A percentile compares a stretch with the other conserved stretches of the same genome.
Conservation (phyloP, 2,888 invertebrate genomes). For the Belgica antarctica region DNA sequence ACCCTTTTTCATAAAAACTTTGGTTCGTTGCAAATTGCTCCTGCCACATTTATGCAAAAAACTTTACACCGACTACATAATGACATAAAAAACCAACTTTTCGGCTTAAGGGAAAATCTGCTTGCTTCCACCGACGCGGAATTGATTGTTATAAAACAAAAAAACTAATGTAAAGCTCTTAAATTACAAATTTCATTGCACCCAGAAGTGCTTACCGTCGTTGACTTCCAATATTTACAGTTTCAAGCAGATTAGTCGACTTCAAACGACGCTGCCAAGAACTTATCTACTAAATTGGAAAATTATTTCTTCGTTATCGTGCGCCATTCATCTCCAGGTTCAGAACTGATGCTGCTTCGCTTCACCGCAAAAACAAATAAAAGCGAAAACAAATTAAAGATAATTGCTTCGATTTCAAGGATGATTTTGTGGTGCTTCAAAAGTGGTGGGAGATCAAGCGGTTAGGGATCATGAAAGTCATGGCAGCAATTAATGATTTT, state of each 20-base stretch:
- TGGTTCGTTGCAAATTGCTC: neutral
- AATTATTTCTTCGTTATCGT: constrained; percentile 2
- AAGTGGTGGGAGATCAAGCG: no score
- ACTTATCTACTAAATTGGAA: neutral
- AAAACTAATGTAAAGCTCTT: no score
- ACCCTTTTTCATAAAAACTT: neutral
- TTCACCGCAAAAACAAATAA: neutral
- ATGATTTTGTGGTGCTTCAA: no score
- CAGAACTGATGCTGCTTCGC: neutral
- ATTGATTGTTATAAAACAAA: no score
- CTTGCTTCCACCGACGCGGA: no score
- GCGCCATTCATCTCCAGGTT: neutral
- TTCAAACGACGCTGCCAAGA: no score
- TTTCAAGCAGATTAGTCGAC: no score
- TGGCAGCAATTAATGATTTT: no score
- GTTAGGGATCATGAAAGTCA: no score
- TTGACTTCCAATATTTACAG: no score
- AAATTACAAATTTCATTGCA: no score
- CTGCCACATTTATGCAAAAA: neutral
- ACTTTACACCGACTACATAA: neutral
- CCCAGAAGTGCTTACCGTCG: no score
- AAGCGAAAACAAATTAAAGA: constrained; percentile 1
- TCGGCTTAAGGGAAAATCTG: neutral
- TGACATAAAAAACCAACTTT: neutral
- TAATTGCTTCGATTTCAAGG: neutral